Conservation (phyloP, 2,797 vertebrate genomes). For the Crenichthys baileyi region DNA sequence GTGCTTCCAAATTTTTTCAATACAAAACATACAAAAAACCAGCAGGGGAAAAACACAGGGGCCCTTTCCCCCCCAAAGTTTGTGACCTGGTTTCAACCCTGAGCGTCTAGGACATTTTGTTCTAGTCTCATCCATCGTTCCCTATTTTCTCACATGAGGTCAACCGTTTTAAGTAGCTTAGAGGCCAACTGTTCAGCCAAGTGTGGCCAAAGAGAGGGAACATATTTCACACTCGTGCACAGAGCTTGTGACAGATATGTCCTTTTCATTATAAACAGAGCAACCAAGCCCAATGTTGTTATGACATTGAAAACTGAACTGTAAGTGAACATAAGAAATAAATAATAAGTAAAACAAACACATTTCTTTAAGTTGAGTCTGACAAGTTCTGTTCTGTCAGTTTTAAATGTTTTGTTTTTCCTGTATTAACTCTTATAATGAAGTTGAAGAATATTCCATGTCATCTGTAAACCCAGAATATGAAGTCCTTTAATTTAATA, state of each 20-base stretch:
- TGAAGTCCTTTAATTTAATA: background rate
- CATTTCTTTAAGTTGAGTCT: background rate
- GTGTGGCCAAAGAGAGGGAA: slow-evolving; percentile 39
- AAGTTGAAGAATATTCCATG: slow-evolving; percentile 11
- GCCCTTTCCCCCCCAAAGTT: slow-evolving; percentile 59
- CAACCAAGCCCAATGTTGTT: slow-evolving; percentile 9
- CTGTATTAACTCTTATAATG: background rate
- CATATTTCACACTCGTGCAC: slow-evolving; percentile 37
- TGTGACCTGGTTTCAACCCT: slow-evolving; percentile 78
- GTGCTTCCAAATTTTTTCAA: slow-evolving; percentile 2
- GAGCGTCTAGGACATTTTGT: slow-evolving; percentile 82
- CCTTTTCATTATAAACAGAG: slow-evolving; percentile 30
- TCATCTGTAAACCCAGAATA: slow-evolving; percentile 13
- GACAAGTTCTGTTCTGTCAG: background rate
- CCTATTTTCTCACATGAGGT: slow-evolving; percentile 69
- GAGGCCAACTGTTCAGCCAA: slow-evolving; percentile 48
- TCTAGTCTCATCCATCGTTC: slow-evolving; percentile 70
- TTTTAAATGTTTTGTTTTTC: background rate
- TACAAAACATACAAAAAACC: slow-evolving; percentile 61
- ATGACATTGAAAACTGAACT: slow-evolving; percentile 16
- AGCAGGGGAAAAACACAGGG: slow-evolving; percentile 77
- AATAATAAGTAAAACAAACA: background rate
- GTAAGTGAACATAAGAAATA: background rate
- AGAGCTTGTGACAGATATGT: slow-evolving; percentile 36
- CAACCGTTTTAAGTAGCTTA: slow-evolving; percentile 68